Evolutionary conservation across 2,888 invertebrate genomes (phyloP).

Genomic region (Leptodirus hochenwartii): DNA sequence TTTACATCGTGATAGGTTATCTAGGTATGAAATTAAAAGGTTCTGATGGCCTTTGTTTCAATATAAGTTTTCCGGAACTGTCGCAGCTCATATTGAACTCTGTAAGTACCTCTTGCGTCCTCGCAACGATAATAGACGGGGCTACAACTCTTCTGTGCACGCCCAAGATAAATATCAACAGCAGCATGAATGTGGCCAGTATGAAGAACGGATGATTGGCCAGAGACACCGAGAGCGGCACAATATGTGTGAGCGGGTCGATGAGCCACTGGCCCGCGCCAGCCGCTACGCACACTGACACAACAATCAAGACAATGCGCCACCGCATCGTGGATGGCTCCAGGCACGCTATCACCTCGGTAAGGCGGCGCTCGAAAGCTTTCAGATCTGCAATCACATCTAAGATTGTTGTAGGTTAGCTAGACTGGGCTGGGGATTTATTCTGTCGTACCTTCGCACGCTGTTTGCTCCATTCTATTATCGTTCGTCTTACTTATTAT

Average conservation of each 20-base stretch:
- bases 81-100: constrained; percentile 99
- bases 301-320: constrained; percentile 76
- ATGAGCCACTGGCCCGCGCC: constrained; percentile 94
- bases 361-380: constrained; percentile 90
- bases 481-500: no score
- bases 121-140: constrained; percentile 84
- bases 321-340: constrained; percentile 89
- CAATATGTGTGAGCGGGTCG: constrained; percentile 83
- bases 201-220: constrained; percentile 91
- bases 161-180: constrained; percentile 75
- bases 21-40: no score
- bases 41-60: constrained; percentile 67
- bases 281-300: constrained; percentile 79
- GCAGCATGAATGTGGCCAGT: constrained; percentile 64
- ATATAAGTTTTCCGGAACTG: constrained; percentile 86
- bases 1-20: no score
- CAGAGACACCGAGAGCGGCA: constrained; percentile 78
- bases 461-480: constrained; percentile 76
- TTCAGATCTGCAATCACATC: constrained; percentile 65
- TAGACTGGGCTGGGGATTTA: constrained; percentile 8
- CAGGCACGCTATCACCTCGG: constrained; percentile 91
- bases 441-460: constrained; percentile 60
- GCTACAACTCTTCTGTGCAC: constrained; percentile 94
- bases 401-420: constrained; percentile 10
- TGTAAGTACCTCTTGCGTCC: constrained; percentile 74